Evolutionary conservation across 2,113 vertebrate species (phyloP), one percentile per base, ranked within the genome.

Genomic region (Illadopsis cleaveri): DNA sequence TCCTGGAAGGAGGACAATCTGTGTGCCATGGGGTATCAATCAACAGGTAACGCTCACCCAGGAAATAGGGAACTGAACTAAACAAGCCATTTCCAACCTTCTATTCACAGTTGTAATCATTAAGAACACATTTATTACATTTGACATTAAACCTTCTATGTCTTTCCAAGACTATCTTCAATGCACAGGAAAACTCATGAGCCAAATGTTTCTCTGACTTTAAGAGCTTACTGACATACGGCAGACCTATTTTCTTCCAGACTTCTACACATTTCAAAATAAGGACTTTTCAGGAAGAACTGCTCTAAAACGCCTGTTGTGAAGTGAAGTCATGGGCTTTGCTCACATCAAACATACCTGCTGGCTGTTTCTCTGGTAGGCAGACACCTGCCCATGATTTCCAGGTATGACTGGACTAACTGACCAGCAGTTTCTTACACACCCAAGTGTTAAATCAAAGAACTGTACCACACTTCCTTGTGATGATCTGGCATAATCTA

Each of bases 101-200:
- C 61, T 14, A 58, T 71, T 82, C 1, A 3, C 37, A 38, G 50
- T 10, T 47, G 3, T 30, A 85, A 79, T 45, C 1, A 0, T 50
- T 72, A 79, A 33, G 44, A 82, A 78, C 2, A 14, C 23, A 64
- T 68, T 75, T 64, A 86, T 42, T 60, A 64, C 33, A 48, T 48
- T 48, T 48, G 27, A 71, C 23, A 51, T 33, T 92, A 85, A 85
- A 78, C 37, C 25, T 53, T 45, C 47, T 35, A 2, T 4, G 24
- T 33, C 51, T 82, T 89, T 50, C 38, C 51, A 85, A 60, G 44
- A 54, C 20, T 66, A 23, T 47, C 38, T 64, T 73, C 0, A 0
- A 28, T 35, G 62, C 11, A 50, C 0, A 0, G 13, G 40, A 82
- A 65, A 91, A 77, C 37, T 78, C 56, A 40, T 1, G 13, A 89